Base-by-base conservation (phyloP, 2,888 invertebrate genomes). In the Stenchaetothrips biformis region DNA sequence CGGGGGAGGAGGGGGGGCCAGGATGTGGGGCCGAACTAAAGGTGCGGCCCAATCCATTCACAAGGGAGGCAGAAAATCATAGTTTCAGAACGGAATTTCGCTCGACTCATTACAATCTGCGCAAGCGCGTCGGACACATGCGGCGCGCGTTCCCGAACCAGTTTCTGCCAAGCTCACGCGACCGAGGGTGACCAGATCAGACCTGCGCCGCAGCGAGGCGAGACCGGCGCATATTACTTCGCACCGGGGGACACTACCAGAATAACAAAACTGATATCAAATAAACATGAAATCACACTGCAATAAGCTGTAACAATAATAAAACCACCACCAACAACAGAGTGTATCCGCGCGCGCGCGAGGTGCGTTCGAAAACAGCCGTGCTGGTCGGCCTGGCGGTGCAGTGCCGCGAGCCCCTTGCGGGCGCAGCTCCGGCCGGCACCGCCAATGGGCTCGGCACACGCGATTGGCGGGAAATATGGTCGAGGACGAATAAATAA, bases 201-300 rank as follows among this genome's bases (percentile, higher is more conserved):
- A 78, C 80, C 81, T 83, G 86, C 86, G 86, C 85, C 86, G 86
- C 85, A 84, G 86, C 85, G 85, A 85, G 85, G 85, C 85, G 85
- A 85, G 85, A 86, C 85, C 84, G 84, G 21, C 67, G 67, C 67
- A 74, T 74, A 74, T 74, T 74, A 21, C 67, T 74, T 74, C 67
- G 67, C 67, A 74, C 67, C 67, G 67, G 67, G 67, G 67, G 67
- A 74, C 67, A 53, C 37, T 53, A 53, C 53, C 53, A 18, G 53
- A 53, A 53, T 53, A 53, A 53, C 53, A 74, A 74, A 74, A 21
- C 67, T 74, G 67, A 74, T 74, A 74, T 74, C 67, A 21, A 74
- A 74, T 74, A 74, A 74, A 74, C 67, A 74, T 74, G 67, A 74
- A 74, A 74, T 74, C 67, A 74, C 67, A 74, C 67, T 74, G 67